phyloP scores from a whole-genome alignment of 1,140 invertebrate genomes.

The Micrasema longulum region DNA sequence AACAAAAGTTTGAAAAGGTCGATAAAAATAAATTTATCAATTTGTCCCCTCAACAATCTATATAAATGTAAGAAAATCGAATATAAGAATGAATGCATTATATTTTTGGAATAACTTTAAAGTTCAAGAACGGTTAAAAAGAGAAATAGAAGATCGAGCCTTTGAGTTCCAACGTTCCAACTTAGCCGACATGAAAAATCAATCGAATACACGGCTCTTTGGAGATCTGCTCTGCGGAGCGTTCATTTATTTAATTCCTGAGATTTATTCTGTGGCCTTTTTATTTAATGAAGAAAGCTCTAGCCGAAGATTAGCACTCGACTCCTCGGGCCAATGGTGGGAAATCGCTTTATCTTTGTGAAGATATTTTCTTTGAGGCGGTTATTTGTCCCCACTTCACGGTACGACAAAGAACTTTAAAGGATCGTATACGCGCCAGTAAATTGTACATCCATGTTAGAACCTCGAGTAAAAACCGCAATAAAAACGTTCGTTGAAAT shows the following conservation, averaged over 20 bases:
- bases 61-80: too few relatives aligned
- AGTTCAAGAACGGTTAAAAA: too few relatives aligned
- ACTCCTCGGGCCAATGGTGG: slow-evolving; percentile 48
- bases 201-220: slow-evolving; percentile 32
- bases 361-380: slow-evolving; percentile 52
- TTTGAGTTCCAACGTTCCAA: slow-evolving; percentile 1
- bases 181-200: slow-evolving; percentile 18
- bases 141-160: neutral
- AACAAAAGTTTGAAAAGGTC: too few relatives aligned
- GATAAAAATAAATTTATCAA: too few relatives aligned
- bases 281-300: slow-evolving; percentile 54
- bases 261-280: slow-evolving; percentile 53
- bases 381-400: slow-evolving; percentile 52
- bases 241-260: slow-evolving; percentile 53
- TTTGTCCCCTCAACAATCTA: too few relatives aligned
- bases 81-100: too few relatives aligned
- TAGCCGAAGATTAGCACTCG: slow-evolving; percentile 52
- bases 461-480: neutral
- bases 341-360: slow-evolving; percentile 53
- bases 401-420: slow-evolving; percentile 46
- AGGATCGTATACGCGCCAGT: neutral
- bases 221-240: slow-evolving; percentile 34
- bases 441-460: neutral
- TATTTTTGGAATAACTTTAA: too few relatives aligned
- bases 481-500: too few relatives aligned